Base-by-base conservation (phyloP, 1,140 invertebrate species). In the Chymomyza costata region DNA sequence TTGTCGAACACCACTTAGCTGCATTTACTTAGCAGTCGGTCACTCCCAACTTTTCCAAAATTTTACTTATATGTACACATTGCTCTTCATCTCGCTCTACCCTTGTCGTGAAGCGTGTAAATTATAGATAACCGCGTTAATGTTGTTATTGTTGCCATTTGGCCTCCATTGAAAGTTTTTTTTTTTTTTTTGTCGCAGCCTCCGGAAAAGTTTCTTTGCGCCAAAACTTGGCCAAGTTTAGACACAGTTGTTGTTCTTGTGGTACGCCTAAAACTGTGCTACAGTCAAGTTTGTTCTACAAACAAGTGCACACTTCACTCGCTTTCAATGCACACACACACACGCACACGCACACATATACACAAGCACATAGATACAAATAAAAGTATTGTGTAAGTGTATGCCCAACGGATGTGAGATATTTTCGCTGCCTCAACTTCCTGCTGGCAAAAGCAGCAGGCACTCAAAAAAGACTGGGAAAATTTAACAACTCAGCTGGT, bases 91-190 rank as follows among this genome's bases (percentile, higher is more conserved):
- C 16, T n/a, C 1, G 6, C 28, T 37, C 11, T n/a, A n/a, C 39
- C 50, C 31, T 32, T 43, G 39, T 66, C n/a, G n/a, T n/a, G n/a
- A n/a, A n/a, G 71, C 58, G 71, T 76, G 71, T 76, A 53, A 76
- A 76, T 76, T 78, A 76, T 76, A 76, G 71, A 76, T 76, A 76
- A 78, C 57, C 71, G 73, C 69, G 71, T 76, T 76, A 76, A 76
- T 76, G 71, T 78, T 78, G 70, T 71, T 78, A 34, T 59, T 65
- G n/a, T n/a, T n/a, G n/a, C 18, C 48, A 35, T 25, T 37, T 44
- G 3, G 15, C 14, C 15, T 1, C 8, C 6, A n/a, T n/a, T n/a
- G n/a, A n/a, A n/a, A n/a, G n/a, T n/a, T n/a, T n/a, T n/a, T n/a
- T n/a, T n/a, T n/a, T n/a, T n/a, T n/a, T n/a, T n/a, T n/a, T n/a